phyloP scores from a whole-genome alignment of 2,113 vertebrate species.

The Scophthalmus maximus region DNA sequence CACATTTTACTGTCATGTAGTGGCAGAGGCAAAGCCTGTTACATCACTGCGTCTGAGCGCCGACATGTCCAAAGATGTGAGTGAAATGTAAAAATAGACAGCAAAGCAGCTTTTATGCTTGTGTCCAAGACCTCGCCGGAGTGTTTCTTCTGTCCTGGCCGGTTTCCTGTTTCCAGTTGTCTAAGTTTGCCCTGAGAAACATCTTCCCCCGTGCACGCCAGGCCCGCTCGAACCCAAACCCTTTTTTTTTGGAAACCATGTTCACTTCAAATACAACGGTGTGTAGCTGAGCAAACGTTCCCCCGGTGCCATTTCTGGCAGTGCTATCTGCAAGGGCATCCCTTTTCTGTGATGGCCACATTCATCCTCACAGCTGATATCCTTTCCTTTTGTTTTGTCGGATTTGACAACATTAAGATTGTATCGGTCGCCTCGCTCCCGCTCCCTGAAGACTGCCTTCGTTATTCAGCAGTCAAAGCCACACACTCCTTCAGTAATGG shows the following conservation, averaged over 20 bases:
- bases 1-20: not conserved
- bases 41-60: not conserved
- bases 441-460: slow-evolving; percentile 53
- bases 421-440: slow-evolving; percentile 51
- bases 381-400: slow-evolving; percentile 55
- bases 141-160: not conserved
- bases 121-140: not conserved
- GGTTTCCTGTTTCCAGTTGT: slow-evolving; percentile 32
- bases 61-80: slow-evolving; percentile 1
- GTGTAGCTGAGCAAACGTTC: not conserved
- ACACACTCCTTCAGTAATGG: slow-evolving; percentile 57
- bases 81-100: slow-evolving; percentile 27
- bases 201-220: not conserved
- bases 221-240: not conserved
- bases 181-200: slow-evolving; percentile 1
- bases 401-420: slow-evolving; percentile 73
- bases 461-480: slow-evolving; percentile 67
- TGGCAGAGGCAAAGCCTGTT: not conserved
- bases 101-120: not conserved
- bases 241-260: not conserved
- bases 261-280: slow-evolving; percentile 7
- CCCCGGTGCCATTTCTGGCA: slow-evolving; percentile 5
- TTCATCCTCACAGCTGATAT: slow-evolving; percentile 45
- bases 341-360: slow-evolving; percentile 13
- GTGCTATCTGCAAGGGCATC: slow-evolving; percentile 33